A percentile compares a stretch with the other conserved stretches of the same genome.
Evolutionary conservation across 1,140 invertebrate species (phyloP).

Genomic region (Ostrea denselamellosa): DNA sequence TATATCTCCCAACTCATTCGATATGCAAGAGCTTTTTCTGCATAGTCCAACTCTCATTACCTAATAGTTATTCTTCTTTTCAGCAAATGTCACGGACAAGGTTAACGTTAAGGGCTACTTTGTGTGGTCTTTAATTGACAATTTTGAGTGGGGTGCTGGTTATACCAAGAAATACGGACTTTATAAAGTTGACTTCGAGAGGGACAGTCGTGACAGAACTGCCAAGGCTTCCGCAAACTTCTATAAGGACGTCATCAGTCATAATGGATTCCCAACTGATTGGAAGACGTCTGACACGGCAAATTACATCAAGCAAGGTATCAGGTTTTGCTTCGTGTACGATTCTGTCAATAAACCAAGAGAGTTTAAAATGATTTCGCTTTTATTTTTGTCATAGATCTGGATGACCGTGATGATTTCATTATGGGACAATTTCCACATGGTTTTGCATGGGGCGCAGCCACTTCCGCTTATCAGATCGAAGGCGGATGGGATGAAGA

Average conservation of each 20-base stretch:
- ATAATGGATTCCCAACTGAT: slow-evolving; percentile 64
- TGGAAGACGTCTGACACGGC: slow-evolving; percentile 52
- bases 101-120: slow-evolving; percentile 85
- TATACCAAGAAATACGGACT: slow-evolving; percentile 85
- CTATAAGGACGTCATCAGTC: slow-evolving; percentile 65
- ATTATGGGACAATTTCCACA: slow-evolving; percentile 71
- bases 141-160: slow-evolving; percentile 86
- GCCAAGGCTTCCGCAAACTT: slow-evolving; percentile 84
- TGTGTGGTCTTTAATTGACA: slow-evolving; percentile 88
- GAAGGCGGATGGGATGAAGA: slow-evolving; percentile 78
- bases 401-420: slow-evolving; percentile 62
- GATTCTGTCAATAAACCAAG: too few species aligned
- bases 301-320: slow-evolving; percentile 47
- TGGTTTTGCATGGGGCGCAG: slow-evolving; percentile 77
- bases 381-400: slow-evolving; percentile 43
- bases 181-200: slow-evolving; percentile 85
- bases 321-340: too few species aligned
- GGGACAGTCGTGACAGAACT: slow-evolving; percentile 83
- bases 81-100: slow-evolving; percentile 78
- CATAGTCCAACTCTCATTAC: too few species aligned
- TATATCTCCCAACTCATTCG: too few species aligned
- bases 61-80: slow-evolving; percentile 46
- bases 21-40: too few species aligned
- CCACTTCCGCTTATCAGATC: slow-evolving; percentile 78
- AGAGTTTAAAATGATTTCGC: not conserved